Conservation (phyloP, 1,140 invertebrate species). For the Asbolus verrucosus region DNA sequence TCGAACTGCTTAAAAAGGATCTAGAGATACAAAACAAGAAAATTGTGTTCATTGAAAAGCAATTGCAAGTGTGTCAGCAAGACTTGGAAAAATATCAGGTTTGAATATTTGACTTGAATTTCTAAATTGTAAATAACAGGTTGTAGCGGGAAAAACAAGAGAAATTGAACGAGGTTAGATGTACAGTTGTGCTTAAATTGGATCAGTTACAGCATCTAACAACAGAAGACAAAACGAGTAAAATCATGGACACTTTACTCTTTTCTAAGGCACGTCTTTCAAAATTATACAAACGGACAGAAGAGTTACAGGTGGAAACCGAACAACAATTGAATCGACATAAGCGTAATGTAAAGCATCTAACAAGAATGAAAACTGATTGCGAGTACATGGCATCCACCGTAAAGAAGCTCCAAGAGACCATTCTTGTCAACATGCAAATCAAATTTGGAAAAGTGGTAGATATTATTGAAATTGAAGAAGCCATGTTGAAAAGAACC, state of each 20-base stretch:
- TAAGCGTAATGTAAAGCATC: constrained; percentile 68
- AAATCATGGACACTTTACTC: constrained; percentile 72
- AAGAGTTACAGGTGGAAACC: constrained; percentile 75
- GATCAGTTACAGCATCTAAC: constrained; percentile 75
- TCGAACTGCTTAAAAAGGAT: constrained; percentile 66
- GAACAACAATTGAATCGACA: constrained; percentile 70
- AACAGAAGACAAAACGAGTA: constrained; percentile 65
- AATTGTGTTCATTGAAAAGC: constrained; percentile 60
- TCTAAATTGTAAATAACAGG: no score
- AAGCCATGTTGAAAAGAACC: constrained; percentile 68
- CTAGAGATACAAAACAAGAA: constrained; percentile 62
- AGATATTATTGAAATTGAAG: constrained; percentile 70
- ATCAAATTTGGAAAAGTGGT: constrained; percentile 71
- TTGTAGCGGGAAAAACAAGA: constrained; percentile 75
- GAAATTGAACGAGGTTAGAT: constrained; percentile 76
- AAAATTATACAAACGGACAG: constrained; percentile 72
- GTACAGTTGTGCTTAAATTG: constrained; percentile 73
- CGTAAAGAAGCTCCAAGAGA: constrained; percentile 66
- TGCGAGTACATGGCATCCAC: constrained; percentile 69
- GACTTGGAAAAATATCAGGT: constrained; percentile 62
- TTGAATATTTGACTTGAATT: constrained; percentile 1
- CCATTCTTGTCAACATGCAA: constrained; percentile 68
- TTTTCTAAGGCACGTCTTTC: constrained; percentile 72
- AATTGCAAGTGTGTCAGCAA: constrained; percentile 57
- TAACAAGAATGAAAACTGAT: constrained; percentile 70